Evolutionary conservation across 2,888 invertebrate genomes (phyloP).

Genomic region (Xanthorhoe spadicearia): DNA sequence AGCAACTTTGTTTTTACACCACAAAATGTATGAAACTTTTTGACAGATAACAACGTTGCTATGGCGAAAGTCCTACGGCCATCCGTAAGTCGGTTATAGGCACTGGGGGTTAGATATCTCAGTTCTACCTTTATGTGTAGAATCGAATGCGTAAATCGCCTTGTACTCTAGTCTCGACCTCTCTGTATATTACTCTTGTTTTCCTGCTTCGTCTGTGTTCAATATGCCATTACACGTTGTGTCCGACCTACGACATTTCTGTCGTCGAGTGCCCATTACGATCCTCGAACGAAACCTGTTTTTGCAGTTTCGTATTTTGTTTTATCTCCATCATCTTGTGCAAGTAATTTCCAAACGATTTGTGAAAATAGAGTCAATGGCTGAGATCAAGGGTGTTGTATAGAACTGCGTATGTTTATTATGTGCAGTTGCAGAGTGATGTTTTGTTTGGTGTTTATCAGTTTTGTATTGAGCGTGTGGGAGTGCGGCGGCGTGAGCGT

Average conservation of each 20-base stretch:
- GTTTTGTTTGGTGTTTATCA: constrained; percentile 81
- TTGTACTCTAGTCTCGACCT: constrained; percentile 48
- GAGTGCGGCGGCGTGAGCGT: constrained; percentile 50
- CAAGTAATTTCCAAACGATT: constrained; percentile 31
- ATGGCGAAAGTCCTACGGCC: too few relatives aligned
- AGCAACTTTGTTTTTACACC: too few relatives aligned
- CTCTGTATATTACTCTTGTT: constrained; percentile 54
- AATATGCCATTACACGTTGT: constrained; percentile 47
- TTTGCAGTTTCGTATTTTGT: constrained; percentile 37
- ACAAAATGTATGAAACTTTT: too few relatives aligned
- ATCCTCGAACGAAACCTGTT: constrained; percentile 48
- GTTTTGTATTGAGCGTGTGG: constrained; percentile 59
- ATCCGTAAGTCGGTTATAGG: too few relatives aligned
- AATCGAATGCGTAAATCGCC: constrained; percentile 52
- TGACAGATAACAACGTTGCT: too few relatives aligned
- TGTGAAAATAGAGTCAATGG: constrained; percentile 18
- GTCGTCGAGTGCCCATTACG: constrained; percentile 45
- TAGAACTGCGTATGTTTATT: constrained; percentile 55
- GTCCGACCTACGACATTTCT: constrained; percentile 49
- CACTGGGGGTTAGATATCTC: background rate
- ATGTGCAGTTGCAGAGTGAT: constrained; percentile 75
- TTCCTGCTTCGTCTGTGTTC: constrained; percentile 51
- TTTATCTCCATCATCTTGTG: constrained; percentile 35
- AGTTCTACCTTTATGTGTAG: constrained; percentile 45
- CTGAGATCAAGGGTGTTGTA: constrained; percentile 46